Conservation (phyloP, 37 sponge, comb jelly and placozoan species). For the Spongilla lacustris region DNA sequence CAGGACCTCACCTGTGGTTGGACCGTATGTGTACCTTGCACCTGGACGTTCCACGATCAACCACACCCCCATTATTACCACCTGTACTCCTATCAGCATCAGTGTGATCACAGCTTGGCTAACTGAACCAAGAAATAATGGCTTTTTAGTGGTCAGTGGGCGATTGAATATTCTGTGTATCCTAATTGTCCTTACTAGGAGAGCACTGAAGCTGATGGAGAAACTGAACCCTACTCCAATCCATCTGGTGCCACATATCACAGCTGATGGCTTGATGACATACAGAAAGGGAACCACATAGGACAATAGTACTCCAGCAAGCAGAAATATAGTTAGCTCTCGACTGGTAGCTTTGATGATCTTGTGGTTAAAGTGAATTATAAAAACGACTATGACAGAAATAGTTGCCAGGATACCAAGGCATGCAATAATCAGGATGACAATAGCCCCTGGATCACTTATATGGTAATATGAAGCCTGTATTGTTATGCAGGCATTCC, state of each 20-base stretch:
- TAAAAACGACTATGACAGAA: slow-evolving; percentile 11
- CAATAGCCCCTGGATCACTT: slow-evolving; percentile 1
- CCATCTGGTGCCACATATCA: slow-evolving; percentile 29
- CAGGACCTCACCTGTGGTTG: slow-evolving; percentile 2
- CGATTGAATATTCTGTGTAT: slow-evolving; percentile 72
- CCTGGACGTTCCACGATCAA: not conserved
- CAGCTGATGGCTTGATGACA: slow-evolving; percentile 25
- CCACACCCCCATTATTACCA: not conserved
- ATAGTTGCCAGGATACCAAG: slow-evolving; percentile 21
- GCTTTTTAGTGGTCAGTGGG: not conserved
- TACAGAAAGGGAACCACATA: slow-evolving; percentile 40
- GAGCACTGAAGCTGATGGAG: slow-evolving; percentile 37
- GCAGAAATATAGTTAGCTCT: slow-evolving; percentile 52
- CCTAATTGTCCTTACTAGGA: slow-evolving; percentile 68
- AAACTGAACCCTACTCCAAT: slow-evolving; percentile 43
- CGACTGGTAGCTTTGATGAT: slow-evolving; percentile 63
- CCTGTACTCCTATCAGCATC: not conserved
- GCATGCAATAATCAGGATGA: slow-evolving; percentile 37
- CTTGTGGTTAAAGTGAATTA: slow-evolving; percentile 17
- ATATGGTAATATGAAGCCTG: slow-evolving; percentile 17
- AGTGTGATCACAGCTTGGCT: not conserved
- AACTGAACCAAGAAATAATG: not conserved
- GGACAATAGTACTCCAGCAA: slow-evolving; percentile 36
- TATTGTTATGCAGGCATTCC: slow-evolving; percentile 20
- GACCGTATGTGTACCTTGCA: not conserved